Evolutionary conservation across 2,888 invertebrate species (phyloP).

Genomic region (Dicycla oo): DNA sequence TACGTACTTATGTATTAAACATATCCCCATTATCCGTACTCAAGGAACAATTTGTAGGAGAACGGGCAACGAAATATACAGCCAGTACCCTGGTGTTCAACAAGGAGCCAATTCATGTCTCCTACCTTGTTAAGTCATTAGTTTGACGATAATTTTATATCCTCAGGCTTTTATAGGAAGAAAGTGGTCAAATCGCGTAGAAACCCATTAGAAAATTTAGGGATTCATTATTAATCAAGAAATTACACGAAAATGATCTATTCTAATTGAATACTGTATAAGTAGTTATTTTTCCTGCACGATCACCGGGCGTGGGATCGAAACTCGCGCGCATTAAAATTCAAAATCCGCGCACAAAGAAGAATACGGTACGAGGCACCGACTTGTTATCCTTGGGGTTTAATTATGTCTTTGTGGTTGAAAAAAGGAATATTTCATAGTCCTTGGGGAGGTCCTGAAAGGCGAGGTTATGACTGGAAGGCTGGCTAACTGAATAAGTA

Average conservation of each 20-base stretch:
- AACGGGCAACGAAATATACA: conserved; percentile 8
- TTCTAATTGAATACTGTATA: conserved; percentile 37
- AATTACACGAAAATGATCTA: conserved; percentile 24
- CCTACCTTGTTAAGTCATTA: conserved; percentile 52
- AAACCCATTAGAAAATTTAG: conserved; percentile 18
- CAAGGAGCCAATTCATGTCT: conserved; percentile 12
- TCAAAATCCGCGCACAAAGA: conserved; percentile 72
- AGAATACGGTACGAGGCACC: conserved; percentile 77
- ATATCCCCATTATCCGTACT: conserved; percentile 3
- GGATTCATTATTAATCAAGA: conserved; percentile 20
- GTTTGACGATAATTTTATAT: conserved; percentile 45
- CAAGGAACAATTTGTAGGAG: conserved; percentile 19
- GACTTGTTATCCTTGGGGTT: conserved; percentile 82
- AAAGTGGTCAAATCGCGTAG: conserved; percentile 8
- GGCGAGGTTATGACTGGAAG: conserved; percentile 50
- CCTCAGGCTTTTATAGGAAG: conserved; percentile 36
- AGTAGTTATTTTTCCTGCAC: conserved; percentile 27
- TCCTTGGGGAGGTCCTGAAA: conserved; percentile 65
- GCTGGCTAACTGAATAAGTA: conserved; percentile 56
- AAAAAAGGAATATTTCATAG: conserved; percentile 81
- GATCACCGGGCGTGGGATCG: conserved; percentile 14
- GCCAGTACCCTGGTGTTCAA: conserved; percentile 12
- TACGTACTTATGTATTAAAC: conserved; percentile 55
- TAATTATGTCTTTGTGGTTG: conserved; percentile 84
- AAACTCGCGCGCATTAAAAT: conserved; percentile 67